phyloP scores from a whole-genome alignment of 2,888 invertebrate genomes.

The Ctenicera cuprea region DNA sequence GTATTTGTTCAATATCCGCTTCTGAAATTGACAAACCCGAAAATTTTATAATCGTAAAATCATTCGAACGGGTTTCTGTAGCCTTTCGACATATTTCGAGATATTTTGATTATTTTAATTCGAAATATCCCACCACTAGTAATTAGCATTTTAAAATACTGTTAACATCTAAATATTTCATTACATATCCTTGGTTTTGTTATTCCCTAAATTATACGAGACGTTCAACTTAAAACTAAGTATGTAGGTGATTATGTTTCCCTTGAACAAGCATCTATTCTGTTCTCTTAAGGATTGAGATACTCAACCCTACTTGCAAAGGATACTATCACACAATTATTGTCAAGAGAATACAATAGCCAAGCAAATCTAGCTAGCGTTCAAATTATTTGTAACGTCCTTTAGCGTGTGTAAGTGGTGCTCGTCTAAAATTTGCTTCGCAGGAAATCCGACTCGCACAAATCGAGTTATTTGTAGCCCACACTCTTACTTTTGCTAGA shows the following conservation, averaged over 20 bases:
- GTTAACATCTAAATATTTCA: too few relatives aligned
- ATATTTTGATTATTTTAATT: too few relatives aligned
- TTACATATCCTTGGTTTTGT: too few relatives aligned
- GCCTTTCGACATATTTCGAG: too few relatives aligned
- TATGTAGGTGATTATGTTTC: not conserved
- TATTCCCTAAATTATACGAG: too few relatives aligned
- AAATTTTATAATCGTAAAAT: too few relatives aligned
- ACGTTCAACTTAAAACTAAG: too few relatives aligned
- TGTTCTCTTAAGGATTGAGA: not conserved
- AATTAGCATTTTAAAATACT: too few relatives aligned
- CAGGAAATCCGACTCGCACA: conserved; percentile 18
- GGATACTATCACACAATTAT: conserved; percentile 17
- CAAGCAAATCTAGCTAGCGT: conserved; percentile 12
- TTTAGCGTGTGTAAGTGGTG: conserved; percentile 22
- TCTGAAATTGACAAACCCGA: too few relatives aligned
- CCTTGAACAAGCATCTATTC: not conserved
- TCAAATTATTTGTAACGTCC: conserved; percentile 14
- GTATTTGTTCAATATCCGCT: too few relatives aligned
- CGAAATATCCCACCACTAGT: too few relatives aligned
- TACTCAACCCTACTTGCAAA: not conserved
- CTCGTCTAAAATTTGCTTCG: conserved; percentile 14
- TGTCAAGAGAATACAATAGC: conserved; percentile 14
- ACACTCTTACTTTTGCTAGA: not conserved
- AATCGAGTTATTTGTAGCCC: conserved; percentile 9
- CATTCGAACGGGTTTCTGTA: too few relatives aligned